Base-by-base conservation (phyloP, 2,113 vertebrate genomes). In the Antigone vipio region DNA sequence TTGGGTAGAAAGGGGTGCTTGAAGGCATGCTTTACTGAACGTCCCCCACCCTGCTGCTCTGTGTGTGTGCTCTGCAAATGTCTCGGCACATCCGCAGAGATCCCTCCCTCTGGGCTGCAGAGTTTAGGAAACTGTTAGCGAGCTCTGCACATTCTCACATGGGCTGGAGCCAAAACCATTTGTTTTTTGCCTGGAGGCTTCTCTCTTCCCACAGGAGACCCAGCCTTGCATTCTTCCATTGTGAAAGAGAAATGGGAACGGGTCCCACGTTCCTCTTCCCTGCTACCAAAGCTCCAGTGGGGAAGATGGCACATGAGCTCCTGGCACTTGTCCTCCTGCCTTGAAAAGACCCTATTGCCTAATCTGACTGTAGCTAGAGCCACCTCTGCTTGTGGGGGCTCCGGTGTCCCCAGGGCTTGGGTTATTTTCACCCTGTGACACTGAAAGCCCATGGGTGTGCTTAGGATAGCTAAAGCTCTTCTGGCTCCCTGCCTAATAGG, bases 181-280 rank as follows among this genome's bases (percentile, higher is more conserved):
- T 93, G 26, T 32, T 88, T 97, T 92, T 94, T 95, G 95, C 94
- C 87, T 82, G 64, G 89, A 97, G 94, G 89, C 84, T 93, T 91
- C 93, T 95, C 56, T 85, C 71, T 95, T 97, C 94, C 96, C 97
- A 91, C 94, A 91, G 75, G 94, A 96, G 91, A 96, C 93, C 58
- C 6, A 32, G 90, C 88, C 62, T 94, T 74, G 73, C 93, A 94
- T 97, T 97, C 94, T 85, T 95, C 83, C 76, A 38, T 17, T 74
- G 76, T 82, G 89, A 93, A 90, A 78, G 45, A 89, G 58, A 47
- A 63, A 67, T 0, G 1, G 62, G 86, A 94, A 77, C 0, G 29
- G 74, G 81, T 96, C 94, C 89, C 92, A 78, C 0, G 35, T 92
- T 85, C 47, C 2, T 56, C 23, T 23, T 78, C 42, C 18, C 59